Percentiles rank a stretch among this genome's conserved stretches.
phyloP scores from a whole-genome alignment of 2,888 invertebrate species.

The Scrobipalpa costella region DNA sequence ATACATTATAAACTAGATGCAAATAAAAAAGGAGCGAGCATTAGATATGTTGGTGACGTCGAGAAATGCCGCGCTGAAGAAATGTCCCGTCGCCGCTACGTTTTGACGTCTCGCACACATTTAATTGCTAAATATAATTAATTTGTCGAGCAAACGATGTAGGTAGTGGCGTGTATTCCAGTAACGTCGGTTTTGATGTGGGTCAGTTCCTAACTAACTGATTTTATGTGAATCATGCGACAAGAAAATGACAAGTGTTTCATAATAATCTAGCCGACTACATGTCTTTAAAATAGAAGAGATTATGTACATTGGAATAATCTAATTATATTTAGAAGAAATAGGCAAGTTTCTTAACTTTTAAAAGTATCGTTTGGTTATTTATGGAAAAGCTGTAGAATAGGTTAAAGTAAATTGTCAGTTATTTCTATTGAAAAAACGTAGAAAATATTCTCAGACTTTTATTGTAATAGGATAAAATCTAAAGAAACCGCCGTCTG shows the following conservation, averaged over 20 bases:
- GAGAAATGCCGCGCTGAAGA: constrained; percentile 61
- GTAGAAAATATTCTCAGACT: no score
- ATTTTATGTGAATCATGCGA: constrained; percentile 9
- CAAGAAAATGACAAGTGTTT: constrained; percentile 1
- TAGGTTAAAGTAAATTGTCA: neutral
- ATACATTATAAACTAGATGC: neutral
- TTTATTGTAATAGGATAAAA: constrained; percentile 27
- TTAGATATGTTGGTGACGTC: constrained; percentile 20
- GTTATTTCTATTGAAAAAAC: neutral
- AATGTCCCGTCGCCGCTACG: constrained; percentile 68
- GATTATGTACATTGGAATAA: neutral
- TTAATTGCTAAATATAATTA: constrained; percentile 78
- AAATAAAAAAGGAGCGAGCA: constrained; percentile 13
- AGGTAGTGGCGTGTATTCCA: constrained; percentile 42
- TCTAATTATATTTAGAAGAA: neutral
- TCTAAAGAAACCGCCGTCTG: constrained; percentile 35
- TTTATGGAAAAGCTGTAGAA: no score
- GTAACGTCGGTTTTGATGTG: constrained; percentile 51
- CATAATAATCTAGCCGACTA: neutral
- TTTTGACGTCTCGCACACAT: constrained; percentile 53
- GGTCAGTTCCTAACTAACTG: constrained; percentile 33
- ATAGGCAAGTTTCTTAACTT: no score
- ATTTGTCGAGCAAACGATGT: constrained; percentile 55
- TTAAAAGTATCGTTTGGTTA: no score
- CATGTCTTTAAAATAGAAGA: constrained; percentile 4